Percentiles rank a stretch among this genome's conserved stretches.
phyloP scores from a whole-genome alignment of 1,140 invertebrate genomes.

The Cotesia vestalis region DNA sequence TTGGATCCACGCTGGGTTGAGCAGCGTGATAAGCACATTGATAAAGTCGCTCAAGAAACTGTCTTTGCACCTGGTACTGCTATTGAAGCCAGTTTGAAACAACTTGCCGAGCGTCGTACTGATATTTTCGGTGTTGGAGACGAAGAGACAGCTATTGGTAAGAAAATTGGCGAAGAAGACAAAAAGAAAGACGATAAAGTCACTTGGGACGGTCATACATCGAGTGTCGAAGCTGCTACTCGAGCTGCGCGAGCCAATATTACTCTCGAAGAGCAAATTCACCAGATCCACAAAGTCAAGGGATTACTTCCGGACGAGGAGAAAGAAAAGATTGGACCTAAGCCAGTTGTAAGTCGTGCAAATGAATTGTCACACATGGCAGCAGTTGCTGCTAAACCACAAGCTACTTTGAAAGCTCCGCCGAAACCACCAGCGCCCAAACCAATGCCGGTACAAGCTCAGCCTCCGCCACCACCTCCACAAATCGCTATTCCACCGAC shows the following conservation, averaged over 20 bases:
- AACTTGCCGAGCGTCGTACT: constrained; percentile 96
- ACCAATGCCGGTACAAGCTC: constrained; percentile 52
- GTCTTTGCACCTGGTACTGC: constrained; percentile 89
- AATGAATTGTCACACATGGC: constrained; percentile 60
- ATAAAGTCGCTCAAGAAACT: constrained; percentile 85
- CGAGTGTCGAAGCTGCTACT: constrained; percentile 90
- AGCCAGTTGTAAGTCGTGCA: constrained; percentile 70
- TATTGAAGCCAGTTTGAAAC: constrained; percentile 94
- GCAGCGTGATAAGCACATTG: constrained; percentile 89
- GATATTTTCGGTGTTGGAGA: constrained; percentile 99
- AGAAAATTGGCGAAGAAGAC: constrained; percentile 98
- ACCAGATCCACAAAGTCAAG: constrained; percentile 96
- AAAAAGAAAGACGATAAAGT: constrained; percentile 88
- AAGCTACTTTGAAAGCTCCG: constrained; percentile 63
- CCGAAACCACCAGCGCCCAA: constrained; percentile 62
- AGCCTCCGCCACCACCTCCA: constrained; percentile 56
- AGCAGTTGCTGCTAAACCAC: constrained; percentile 63
- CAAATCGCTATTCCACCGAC: constrained; percentile 64
- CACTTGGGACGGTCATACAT: constrained; percentile 98
- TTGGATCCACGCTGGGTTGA: constrained; percentile 98
- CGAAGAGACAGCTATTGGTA: constrained; percentile 98
- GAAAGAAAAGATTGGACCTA: constrained; percentile 90
- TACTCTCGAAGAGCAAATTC: constrained; percentile 95
- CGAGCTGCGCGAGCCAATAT: constrained; percentile 93
- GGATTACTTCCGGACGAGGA: constrained; percentile 92